phyloP scores from a whole-genome alignment of 37 sponge, comb jelly and placozoan species.

The Ianthella basta region DNA sequence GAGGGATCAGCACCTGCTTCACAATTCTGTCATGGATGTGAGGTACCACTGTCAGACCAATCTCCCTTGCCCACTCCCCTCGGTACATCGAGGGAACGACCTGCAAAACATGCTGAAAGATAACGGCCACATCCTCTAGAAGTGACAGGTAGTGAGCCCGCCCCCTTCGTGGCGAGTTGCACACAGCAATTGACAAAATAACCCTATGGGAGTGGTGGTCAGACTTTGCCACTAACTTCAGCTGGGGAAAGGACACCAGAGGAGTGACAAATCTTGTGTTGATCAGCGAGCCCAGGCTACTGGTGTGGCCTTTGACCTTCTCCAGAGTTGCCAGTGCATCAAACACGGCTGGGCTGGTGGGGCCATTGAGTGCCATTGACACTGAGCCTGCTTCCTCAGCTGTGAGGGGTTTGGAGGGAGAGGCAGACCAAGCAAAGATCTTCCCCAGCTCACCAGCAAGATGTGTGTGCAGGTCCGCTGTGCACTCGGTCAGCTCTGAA shows the following conservation, averaged over 20 bases:
- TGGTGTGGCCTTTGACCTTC: background rate
- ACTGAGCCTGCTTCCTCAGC: background rate
- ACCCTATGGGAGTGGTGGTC: background rate
- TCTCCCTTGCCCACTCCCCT: conserved; percentile 3
- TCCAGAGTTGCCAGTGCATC: background rate
- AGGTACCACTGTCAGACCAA: background rate
- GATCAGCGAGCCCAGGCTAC: background rate
- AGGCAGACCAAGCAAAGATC: conserved; percentile 6
- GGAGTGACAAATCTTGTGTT: background rate
- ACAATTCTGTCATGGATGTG: background rate
- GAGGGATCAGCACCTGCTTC: background rate
- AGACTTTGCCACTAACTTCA: background rate
- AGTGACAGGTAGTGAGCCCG: background rate
- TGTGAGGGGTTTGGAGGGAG: background rate
- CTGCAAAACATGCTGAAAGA: background rate
- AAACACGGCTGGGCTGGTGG: background rate
- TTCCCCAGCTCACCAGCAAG: background rate
- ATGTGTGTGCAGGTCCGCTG: conserved; percentile 3
- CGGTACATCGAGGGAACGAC: background rate
- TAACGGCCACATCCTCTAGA: background rate
- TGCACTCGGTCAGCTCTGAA: conserved; percentile 7
- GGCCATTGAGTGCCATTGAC: background rate
- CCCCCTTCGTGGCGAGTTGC: background rate
- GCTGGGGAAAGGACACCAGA: background rate
- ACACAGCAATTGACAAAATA: background rate